Conservation (phyloP, 2,113 vertebrate species). For the Danionella cerebrum region DNA sequence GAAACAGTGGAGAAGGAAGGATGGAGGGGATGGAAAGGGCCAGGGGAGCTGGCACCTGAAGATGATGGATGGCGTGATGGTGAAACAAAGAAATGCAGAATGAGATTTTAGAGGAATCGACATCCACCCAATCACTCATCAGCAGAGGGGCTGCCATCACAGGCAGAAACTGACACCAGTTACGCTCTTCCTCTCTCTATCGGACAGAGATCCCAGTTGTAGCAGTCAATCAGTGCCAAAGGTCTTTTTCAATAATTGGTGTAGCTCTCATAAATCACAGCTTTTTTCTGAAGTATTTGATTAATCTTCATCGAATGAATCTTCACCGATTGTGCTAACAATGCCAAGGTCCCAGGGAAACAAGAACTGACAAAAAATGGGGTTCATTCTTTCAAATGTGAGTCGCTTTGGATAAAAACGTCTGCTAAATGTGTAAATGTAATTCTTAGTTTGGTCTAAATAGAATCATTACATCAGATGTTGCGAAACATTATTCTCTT, state of each 20-base stretch:
- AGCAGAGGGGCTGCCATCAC: background rate
- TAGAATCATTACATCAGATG: too few species aligned
- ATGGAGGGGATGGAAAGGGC: conserved; percentile 17
- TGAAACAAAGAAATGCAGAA: conserved; percentile 29
- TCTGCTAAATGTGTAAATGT: too few species aligned
- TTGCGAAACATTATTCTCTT: background rate
- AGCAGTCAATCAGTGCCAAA: background rate
- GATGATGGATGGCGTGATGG: conserved; percentile 23
- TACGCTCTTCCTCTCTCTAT: background rate
- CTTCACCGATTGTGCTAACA: too few species aligned
- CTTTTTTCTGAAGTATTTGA: too few species aligned
- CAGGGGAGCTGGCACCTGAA: background rate
- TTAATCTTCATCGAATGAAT: too few species aligned
- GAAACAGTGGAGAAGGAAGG: conserved; percentile 20
- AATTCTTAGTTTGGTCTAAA: too few species aligned
- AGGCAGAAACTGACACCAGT: background rate
- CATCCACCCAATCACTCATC: conserved; percentile 16
- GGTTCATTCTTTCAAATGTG: too few species aligned
- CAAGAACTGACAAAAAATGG: too few species aligned
- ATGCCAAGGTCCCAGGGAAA: too few species aligned
- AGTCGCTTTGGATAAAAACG: too few species aligned
- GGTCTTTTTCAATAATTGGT: background rate
- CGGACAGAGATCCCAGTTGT: background rate
- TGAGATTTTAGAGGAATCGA: conserved; percentile 14
- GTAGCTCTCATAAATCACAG: background rate